Conservation (phyloP, 2,797 vertebrate species). For the Thaleichthys pacificus region DNA sequence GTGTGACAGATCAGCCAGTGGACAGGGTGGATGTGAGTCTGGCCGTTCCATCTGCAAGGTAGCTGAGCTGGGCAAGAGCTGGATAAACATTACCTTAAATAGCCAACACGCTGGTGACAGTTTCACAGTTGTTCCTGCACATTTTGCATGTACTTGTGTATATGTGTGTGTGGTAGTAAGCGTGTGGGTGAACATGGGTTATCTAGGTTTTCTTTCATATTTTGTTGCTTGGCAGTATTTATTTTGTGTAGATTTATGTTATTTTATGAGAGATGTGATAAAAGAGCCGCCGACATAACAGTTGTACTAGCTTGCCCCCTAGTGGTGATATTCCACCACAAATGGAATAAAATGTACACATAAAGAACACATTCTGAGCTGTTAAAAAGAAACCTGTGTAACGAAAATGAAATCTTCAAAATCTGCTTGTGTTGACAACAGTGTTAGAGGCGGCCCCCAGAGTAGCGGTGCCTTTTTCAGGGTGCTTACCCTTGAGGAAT, state of each 20-base stretch:
- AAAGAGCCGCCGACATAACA: not conserved
- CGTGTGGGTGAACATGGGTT: not conserved
- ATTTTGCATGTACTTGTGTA: not conserved
- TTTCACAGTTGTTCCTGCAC: not conserved
- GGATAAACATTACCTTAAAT: constrained; percentile 18
- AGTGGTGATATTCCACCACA: not conserved
- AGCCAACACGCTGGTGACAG: constrained; percentile 1
- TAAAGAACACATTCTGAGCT: not conserved
- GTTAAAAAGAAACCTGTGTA: not conserved
- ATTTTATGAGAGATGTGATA: not conserved
- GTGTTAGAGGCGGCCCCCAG: too few relatives aligned
- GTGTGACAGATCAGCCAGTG: not conserved
- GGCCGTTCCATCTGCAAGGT: constrained; percentile 3
- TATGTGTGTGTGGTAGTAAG: not conserved
- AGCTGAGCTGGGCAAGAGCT: not conserved
- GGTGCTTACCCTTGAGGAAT: too few relatives aligned
- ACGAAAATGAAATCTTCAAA: not conserved
- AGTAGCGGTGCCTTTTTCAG: too few relatives aligned
- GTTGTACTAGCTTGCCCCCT: constrained; percentile 8
- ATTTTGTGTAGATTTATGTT: not conserved
- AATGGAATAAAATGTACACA: not conserved
- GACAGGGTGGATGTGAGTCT: not conserved
- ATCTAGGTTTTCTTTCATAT: not conserved
- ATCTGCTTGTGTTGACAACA: not conserved
- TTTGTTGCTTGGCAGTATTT: not conserved